Conservation (phyloP, 2,888 invertebrate species). For the Tipula confusa region DNA sequence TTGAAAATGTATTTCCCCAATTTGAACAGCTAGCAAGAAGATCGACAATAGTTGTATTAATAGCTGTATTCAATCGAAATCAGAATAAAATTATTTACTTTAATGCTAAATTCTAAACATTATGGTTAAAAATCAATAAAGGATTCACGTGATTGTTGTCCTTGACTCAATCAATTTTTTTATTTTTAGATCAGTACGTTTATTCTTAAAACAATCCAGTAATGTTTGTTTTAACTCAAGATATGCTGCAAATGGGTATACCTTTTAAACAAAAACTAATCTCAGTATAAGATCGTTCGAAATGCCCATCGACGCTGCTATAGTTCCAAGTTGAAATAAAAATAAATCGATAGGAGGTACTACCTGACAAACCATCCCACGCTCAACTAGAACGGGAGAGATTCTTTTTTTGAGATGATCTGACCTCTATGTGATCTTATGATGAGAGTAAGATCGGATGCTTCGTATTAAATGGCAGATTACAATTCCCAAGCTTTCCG, state of each 20-base stretch:
- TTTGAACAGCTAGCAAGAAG: too few species aligned
- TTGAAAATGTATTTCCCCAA: too few species aligned
- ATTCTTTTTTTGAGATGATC: too few species aligned
- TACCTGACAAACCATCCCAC: not conserved
- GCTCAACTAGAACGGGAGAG: not conserved
- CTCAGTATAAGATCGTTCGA: not conserved
- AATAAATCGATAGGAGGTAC: not conserved
- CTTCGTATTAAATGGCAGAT: too few species aligned
- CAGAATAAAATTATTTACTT: not conserved
- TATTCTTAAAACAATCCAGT: not conserved
- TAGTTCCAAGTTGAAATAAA: not conserved
- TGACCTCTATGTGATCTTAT: too few species aligned
- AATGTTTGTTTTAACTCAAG: not conserved
- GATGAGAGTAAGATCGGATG: too few species aligned
- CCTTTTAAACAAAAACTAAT: not conserved
- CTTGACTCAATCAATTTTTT: not conserved
- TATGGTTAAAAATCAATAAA: too few species aligned
- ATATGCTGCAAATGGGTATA: not conserved
- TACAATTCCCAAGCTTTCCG: too few species aligned
- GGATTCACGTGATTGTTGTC: not conserved
- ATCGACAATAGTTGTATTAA: too few species aligned
- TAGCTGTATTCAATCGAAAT: too few species aligned
- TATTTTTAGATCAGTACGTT: not conserved
- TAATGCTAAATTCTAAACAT: not conserved
- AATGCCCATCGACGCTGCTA: not conserved